These are phyloP conservation scores for Scleropages formosus DNA, from an alignment of 2,797 vertebrate genomes.

Conservation along the genomic window DNA sequence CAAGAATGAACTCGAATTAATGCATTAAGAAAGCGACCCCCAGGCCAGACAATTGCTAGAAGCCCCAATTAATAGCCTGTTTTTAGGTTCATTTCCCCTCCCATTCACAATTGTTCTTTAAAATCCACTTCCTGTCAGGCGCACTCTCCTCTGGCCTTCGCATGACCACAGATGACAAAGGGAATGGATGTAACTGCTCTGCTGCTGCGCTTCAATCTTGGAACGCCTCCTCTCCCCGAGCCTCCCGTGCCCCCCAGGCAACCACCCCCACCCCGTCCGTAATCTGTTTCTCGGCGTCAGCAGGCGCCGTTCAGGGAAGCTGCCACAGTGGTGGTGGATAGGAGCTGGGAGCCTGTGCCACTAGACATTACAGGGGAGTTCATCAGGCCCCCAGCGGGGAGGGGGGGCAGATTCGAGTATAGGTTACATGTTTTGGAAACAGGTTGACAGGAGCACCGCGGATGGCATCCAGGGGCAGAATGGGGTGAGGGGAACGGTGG, in stretches of 20 bases:
- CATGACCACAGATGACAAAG: constrained; percentile 51
- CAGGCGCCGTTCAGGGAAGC: no score
- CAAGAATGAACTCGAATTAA: constrained; percentile 42
- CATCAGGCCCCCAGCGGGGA: not conserved
- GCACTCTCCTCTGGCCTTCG: constrained; percentile 50
- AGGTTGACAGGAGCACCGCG: constrained; percentile 55
- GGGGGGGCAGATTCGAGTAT: constrained; percentile 41
- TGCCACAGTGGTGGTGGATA: no score
- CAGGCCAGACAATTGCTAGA: constrained; percentile 42
- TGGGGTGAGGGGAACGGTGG: constrained; percentile 26
- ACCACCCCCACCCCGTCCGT: constrained; percentile 34
- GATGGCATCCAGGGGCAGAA: constrained; percentile 47
- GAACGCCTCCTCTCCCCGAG: not conserved
- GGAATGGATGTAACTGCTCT: constrained; percentile 48
- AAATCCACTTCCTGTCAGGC: constrained; percentile 30
- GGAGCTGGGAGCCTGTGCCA: not conserved
- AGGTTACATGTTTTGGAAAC: constrained; percentile 64
- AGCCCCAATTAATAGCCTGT: constrained; percentile 49
- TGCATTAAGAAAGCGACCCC: constrained; percentile 47
- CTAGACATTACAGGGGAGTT: not conserved
- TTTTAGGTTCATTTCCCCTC: constrained; percentile 24
- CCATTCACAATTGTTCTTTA: constrained; percentile 23
- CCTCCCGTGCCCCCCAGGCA: no score
- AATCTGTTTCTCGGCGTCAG: constrained; percentile 66
- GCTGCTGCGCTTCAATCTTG: not conserved